Base-by-base conservation (phyloP, 2,888 invertebrate genomes). In the Chrysomela aeneicollis region DNA sequence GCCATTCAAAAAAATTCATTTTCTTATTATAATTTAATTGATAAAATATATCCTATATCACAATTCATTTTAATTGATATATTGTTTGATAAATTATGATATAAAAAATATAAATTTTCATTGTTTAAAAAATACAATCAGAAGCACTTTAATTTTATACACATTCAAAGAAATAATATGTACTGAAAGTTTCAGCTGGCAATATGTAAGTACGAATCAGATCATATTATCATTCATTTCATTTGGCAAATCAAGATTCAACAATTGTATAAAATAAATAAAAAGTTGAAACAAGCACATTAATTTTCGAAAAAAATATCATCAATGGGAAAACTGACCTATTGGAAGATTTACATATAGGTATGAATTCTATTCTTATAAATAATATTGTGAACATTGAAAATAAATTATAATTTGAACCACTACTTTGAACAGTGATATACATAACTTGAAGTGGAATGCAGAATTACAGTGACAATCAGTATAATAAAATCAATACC, bases 1-100 rank as follows among this genome's bases (percentile, higher is more conserved):
- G 6, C n/a, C 4, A 42, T 42, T 4, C 15, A 42, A 42, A 12
- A 12, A 42, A 42, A 42, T 42, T 42, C 42, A 42, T 19, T 55
- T 21, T 18, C 6, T 21, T 8, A 55, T 37, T 55, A 10, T 15
- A 12, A 21, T 55, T 55, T 55, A 55, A 42, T 55, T 17, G 35
- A n/a, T 55, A 55, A 55, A 42, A 42, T 55, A 32, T 42, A 55
- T 22, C 18, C 42, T 55, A 55, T 55, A 55, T 55, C 54, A 55
- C 54, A 55, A 55, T 55, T 37, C 22, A 55, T 37, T 55, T 42
- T 21, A 55, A 42, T 37, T 42, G 12, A 2, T 55, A 18, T 37
- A 22, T 42, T 54, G 37, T 52, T 17, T 9, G 21, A 55, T 42
- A 37, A 37, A 54, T 21, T 54, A 54, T 21, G 32, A 42, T 55